A percentile compares a stretch with the other conserved stretches of the same genome.
Conservation (phyloP, 2,797 vertebrate species). For the Xyrichtys novacula region DNA sequence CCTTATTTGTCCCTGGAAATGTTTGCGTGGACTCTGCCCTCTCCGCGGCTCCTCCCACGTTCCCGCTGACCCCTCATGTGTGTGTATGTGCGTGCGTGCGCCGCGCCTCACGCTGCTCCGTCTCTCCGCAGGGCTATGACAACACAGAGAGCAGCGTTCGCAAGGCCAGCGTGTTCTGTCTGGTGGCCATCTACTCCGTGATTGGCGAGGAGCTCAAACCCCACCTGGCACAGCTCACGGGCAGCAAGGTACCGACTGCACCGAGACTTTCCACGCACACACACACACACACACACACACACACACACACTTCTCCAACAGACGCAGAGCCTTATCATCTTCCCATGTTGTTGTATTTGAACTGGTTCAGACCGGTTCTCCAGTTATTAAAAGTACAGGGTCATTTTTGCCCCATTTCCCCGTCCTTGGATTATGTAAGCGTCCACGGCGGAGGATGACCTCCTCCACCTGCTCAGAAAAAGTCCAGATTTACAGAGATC, state of each 20-base stretch:
- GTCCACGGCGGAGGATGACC: too few relatives aligned
- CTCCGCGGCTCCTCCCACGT: slow-evolving; percentile 38
- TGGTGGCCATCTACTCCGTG: slow-evolving; percentile 98
- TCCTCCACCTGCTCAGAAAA: too few relatives aligned
- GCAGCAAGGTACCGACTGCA: slow-evolving; percentile 91
- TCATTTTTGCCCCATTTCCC: slow-evolving; percentile 39
- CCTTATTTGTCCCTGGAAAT: slow-evolving; percentile 81
- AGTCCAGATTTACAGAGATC: too few relatives aligned
- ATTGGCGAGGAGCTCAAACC: slow-evolving; percentile 98
- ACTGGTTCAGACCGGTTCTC: slow-evolving; percentile 34
- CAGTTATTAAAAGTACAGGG: slow-evolving; percentile 23
- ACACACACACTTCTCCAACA: slow-evolving; percentile 25
- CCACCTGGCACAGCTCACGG: slow-evolving; percentile 96
- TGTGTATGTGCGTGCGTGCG: slow-evolving; percentile 18
- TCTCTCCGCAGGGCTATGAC: slow-evolving; percentile 91
- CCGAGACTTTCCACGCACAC: neutral
- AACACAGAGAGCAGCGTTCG: slow-evolving; percentile 98
- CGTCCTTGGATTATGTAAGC: slow-evolving; percentile 59
- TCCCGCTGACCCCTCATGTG: slow-evolving; percentile 20
- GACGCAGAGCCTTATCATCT: slow-evolving; percentile 57
- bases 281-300: slow-evolving; percentile 9
- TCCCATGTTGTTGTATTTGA: slow-evolving; percentile 50
- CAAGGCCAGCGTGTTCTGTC: slow-evolving; percentile 98
- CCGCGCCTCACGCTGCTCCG: slow-evolving; percentile 29
- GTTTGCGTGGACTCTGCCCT: slow-evolving; percentile 70